These are phyloP conservation scores for Amphibalanus amphitrite DNA, from an alignment of 1,140 invertebrate species.

Conservation along the genomic window DNA sequence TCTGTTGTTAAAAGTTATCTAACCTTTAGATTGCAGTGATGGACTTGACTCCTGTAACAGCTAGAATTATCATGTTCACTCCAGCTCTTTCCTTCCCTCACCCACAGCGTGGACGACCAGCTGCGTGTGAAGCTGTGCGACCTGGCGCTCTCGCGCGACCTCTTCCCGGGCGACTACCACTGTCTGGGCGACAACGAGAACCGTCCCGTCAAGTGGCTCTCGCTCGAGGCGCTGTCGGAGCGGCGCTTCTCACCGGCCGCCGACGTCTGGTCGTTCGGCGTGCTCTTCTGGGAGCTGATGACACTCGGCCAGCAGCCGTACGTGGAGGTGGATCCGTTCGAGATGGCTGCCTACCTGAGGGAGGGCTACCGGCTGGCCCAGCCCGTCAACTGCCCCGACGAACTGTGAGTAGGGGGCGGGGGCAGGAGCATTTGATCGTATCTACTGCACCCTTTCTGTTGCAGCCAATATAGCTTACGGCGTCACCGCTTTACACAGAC, in stretches of 20 bases:
- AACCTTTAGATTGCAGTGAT: too few species aligned
- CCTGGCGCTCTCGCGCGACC: slow-evolving; percentile 72
- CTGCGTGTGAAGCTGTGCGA: slow-evolving; percentile 79
- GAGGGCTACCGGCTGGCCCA: slow-evolving; percentile 79
- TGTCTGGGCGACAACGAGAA: slow-evolving; percentile 90
- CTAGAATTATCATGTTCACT: too few species aligned
- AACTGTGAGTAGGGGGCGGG: slow-evolving; percentile 82
- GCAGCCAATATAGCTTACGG: too few species aligned
- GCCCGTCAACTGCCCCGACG: slow-evolving; percentile 84
- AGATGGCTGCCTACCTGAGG: slow-evolving; percentile 64
- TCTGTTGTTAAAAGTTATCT: too few species aligned
- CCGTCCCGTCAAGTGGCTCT: slow-evolving; percentile 61
- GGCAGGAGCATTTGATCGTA: too few species aligned
- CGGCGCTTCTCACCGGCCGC: slow-evolving; percentile 67
- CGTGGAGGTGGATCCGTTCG: slow-evolving; percentile 73
- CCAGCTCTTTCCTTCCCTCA: too few species aligned
- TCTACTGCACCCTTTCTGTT: too few species aligned
- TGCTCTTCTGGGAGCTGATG: slow-evolving; percentile 83
- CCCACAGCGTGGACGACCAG: slow-evolving; percentile 59
- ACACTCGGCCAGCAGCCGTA: slow-evolving; percentile 75
- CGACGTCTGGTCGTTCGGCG: slow-evolving; percentile 91
- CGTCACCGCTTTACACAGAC: too few species aligned
- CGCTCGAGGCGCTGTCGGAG: slow-evolving; percentile 66
- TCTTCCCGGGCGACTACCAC: slow-evolving; percentile 88
- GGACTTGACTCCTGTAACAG: too few species aligned